These are phyloP conservation scores for Mylabris phalerata DNA, from an alignment of 1,140 invertebrate genomes.

Conservation along the genomic window DNA sequence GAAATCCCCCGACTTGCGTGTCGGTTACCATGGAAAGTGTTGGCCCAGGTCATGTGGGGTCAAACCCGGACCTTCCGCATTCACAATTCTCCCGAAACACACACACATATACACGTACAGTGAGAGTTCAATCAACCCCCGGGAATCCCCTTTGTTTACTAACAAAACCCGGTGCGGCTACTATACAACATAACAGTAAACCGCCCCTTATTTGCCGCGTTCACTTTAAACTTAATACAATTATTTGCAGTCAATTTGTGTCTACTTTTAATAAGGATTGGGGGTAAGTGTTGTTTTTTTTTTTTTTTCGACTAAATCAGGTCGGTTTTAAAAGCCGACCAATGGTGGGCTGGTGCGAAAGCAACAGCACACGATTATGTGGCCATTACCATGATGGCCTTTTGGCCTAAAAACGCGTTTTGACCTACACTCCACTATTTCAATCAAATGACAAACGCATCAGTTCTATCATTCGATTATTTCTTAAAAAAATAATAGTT, in stretches of 20 bases:
- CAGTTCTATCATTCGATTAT: no score
- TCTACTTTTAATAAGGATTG: no score
- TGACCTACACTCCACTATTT: conserved; percentile 17
- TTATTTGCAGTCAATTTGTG: no score
- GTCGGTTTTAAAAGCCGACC: conserved; percentile 11
- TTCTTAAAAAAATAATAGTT: no score
- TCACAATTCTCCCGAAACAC: conserved; percentile 16
- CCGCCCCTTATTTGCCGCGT: not conserved
- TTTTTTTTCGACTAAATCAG: conserved; percentile 12
- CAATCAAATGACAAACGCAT: not conserved
- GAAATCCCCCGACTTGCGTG: conserved; percentile 38
- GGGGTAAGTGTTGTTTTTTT: conserved; percentile 6
- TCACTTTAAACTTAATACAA: no score
- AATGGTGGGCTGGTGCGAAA: conserved; percentile 22
- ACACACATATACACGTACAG: no score
- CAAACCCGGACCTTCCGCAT: conserved; percentile 42
- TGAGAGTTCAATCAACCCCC: conserved; percentile 24
- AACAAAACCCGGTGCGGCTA: conserved; percentile 9
- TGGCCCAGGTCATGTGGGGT: conserved; percentile 42
- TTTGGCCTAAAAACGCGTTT: conserved; percentile 26
- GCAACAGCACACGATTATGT: conserved; percentile 14
- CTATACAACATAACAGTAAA: not conserved
- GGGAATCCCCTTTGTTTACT: conserved; percentile 25
- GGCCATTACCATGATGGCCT: conserved; percentile 20
- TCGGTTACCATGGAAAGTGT: conserved; percentile 45